A percentile compares a stretch with the other conserved stretches of the same genome.
phyloP scores from a whole-genome alignment of 2,113 vertebrate genomes.

The Upupa epops region DNA sequence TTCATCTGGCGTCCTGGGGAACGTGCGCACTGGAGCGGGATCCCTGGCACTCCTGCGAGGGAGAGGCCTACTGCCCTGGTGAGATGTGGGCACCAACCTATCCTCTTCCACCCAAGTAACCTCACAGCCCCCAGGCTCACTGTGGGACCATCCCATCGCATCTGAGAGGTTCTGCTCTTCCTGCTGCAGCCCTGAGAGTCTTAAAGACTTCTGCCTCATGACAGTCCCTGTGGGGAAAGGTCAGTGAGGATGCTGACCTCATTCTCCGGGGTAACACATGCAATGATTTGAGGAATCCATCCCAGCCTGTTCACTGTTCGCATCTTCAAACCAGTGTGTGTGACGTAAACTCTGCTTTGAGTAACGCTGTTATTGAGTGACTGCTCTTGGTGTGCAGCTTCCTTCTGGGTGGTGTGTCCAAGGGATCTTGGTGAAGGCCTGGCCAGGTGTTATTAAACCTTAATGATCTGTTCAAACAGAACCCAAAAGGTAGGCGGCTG shows the following conservation, averaged over 20 bases:
- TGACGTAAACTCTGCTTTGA: not conserved
- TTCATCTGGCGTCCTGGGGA: not conserved
- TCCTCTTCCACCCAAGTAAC: not conserved
- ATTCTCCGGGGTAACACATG: accelerated
- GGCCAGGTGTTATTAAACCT: not conserved
- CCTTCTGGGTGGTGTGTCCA: not conserved
- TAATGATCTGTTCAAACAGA: not conserved
- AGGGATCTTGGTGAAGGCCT: not conserved
- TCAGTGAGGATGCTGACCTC: not conserved
- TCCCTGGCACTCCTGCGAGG: not conserved
- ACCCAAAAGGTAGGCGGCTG: not conserved
- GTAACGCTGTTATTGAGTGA: not conserved
- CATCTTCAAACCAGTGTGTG: not conserved
- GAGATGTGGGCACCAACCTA: not conserved
- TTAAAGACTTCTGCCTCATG: not conserved
- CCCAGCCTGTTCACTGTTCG: accelerated
- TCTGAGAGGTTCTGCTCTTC: not conserved
- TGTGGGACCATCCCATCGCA: accelerated
- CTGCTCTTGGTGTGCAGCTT: accelerated
- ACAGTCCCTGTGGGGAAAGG: not conserved
- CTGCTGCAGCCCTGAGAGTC: not conserved
- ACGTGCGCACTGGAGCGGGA: accelerated
- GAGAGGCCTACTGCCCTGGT: accelerated
- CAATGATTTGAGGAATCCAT: not conserved
- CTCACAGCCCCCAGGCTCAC: accelerated